Evolutionary conservation across 2,113 vertebrate species (phyloP).

Genomic region (Bubo scandiacus): DNA sequence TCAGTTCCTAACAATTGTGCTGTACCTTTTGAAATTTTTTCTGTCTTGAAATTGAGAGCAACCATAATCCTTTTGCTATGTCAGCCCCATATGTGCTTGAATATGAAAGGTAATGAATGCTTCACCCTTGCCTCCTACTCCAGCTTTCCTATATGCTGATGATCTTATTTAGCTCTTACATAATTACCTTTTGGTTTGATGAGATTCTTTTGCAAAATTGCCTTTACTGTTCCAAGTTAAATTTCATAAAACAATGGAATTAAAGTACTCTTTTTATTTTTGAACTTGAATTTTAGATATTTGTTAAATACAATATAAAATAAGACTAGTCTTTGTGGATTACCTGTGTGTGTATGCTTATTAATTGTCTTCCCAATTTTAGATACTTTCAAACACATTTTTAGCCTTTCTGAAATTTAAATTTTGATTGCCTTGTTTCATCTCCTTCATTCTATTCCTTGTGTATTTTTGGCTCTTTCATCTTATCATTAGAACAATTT

Average conservation of each 20-base stretch:
- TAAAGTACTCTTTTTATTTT: neutral
- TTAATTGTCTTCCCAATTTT: neutral
- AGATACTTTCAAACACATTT: neutral
- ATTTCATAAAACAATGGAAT: neutral
- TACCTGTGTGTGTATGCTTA: neutral
- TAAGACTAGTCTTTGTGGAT: neutral
- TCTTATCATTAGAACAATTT: neutral
- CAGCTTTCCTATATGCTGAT: neutral
- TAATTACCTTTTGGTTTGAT: neutral
- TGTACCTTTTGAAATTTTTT: neutral
- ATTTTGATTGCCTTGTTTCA: neutral
- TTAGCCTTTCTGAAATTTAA: neutral
- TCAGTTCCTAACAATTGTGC: neutral
- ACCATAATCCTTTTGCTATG: neutral
- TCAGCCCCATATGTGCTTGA: neutral
- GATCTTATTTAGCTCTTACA: neutral
- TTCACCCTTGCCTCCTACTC: neutral
- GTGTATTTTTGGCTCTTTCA: neutral
- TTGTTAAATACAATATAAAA: neutral
- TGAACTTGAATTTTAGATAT: neutral
- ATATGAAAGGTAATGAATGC: neutral
- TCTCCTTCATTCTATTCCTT: neutral
- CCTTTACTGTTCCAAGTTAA: neutral
- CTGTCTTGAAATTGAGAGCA: neutral
- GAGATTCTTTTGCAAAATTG: neutral